These are phyloP conservation scores for Tinamus major DNA, from an alignment of 2,797 vertebrate species.

Conservation along the genomic window DNA sequence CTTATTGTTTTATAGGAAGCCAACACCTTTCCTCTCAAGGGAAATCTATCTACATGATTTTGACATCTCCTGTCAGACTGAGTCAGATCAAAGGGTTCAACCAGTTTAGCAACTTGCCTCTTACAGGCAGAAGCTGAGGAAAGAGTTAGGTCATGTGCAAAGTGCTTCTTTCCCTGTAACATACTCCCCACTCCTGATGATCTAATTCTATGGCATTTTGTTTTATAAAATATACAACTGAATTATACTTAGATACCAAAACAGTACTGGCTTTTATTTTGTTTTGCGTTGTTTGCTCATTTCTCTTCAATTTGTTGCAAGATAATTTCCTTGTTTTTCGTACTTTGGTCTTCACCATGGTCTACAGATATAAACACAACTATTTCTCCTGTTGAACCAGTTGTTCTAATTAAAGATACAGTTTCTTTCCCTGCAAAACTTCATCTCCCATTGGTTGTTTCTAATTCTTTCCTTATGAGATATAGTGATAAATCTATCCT, in stretches of 20 bases:
- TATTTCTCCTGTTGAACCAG: neutral
- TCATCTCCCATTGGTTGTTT: neutral
- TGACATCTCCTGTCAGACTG: neutral
- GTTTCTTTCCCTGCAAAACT: neutral
- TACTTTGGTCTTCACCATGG: neutral
- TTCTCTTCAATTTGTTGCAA: neutral
- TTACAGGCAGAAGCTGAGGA: neutral
- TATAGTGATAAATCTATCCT: neutral
- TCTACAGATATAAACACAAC: neutral
- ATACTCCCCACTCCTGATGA: neutral
- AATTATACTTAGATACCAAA: neutral
- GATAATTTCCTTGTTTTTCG: neutral
- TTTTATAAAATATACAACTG: neutral
- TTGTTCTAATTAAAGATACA: neutral
- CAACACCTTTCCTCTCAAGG: conserved; percentile 48
- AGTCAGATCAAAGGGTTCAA: neutral
- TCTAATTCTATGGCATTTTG: neutral
- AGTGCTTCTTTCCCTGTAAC: neutral
- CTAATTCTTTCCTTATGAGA: neutral
- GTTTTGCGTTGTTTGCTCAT: neutral
- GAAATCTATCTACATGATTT: neutral
- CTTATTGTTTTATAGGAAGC: conserved; percentile 33
- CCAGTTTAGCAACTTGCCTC: neutral
- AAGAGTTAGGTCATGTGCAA: rapidly evolving
- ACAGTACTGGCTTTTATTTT: neutral